Evolutionary conservation across 2,797 vertebrate genomes (phyloP), one percentile per base, ranked within the genome.

Genomic region (Thaleichthys pacificus): DNA sequence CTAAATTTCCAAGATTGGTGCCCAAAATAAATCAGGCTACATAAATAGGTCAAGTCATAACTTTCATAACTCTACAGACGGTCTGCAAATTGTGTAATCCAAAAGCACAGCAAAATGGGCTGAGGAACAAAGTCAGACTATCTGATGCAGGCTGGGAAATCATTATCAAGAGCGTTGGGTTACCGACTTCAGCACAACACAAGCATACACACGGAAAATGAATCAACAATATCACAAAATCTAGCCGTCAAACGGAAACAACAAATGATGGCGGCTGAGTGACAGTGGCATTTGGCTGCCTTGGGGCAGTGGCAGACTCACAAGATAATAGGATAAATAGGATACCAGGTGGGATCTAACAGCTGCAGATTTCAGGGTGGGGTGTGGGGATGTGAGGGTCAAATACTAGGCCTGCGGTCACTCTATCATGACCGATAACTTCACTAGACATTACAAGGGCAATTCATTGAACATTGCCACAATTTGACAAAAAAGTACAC

Each of bases 281-380:
- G 88, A 88, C 88, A 84, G 86, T 81, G 76, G 71, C 87, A 89
- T 90, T 89, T 90, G 86, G 86, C 80, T 75, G 79, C 77, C 77
- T 66, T 75, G 71, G 71, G 74, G 67, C 74, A 64, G 71, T 54
- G 79, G 75, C 51, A 74, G 73, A 57, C 70, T 42, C 71, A 67
- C 69, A 74, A 81, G 81, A 91, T 86, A 89, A 88, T 88, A 81
- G 84, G 80, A 82, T 84, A 77, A 84, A 71, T 81, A 77, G 83
- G 68, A 78, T 61, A 79, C 80, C 85, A 83, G 82, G 75, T 74
- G 73, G 73, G 77, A 80, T 80, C 80, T 87, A 83, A 68, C 84
- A 88, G 88, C 90, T 91, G 86, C 81, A 84, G 82, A 82, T 76
- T 35, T 78, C 78, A 68, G 68, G 47, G 71, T 61, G 35, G 21